Evolutionary conservation across 2,888 invertebrate species (phyloP).

Genomic region (Invenusta paracnida): DNA sequence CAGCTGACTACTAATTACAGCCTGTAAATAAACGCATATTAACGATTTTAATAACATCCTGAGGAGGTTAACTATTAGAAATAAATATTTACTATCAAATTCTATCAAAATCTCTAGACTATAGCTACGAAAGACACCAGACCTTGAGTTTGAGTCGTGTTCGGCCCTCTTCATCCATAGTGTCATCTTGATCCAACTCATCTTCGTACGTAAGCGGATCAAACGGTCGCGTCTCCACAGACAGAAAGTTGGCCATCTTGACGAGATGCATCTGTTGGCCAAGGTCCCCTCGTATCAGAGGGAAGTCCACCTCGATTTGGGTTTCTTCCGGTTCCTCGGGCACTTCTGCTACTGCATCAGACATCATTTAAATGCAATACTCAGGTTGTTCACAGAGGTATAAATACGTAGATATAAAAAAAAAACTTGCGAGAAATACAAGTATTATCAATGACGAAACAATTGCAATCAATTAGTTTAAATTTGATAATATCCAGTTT

Average conservation of each 20-base stretch:
- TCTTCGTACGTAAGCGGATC: slow-evolving; percentile 91
- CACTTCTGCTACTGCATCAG: background rate
- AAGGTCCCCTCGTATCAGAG: slow-evolving; percentile 83
- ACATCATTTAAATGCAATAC: too few species aligned
- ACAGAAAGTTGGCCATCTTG: slow-evolving; percentile 93
- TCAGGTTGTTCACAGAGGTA: background rate
- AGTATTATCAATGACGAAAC: too few species aligned
- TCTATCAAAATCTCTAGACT: background rate
- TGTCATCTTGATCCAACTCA: slow-evolving; percentile 96
- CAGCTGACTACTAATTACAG: too few species aligned
- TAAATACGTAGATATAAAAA: background rate
- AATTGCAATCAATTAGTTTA: too few species aligned
- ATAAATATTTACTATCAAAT: background rate
- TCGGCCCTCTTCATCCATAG: slow-evolving; percentile 91
- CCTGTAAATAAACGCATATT: too few species aligned
- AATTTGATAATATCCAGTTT: too few species aligned
- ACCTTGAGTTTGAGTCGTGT: slow-evolving; percentile 67
- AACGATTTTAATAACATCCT: too few species aligned
- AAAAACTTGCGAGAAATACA: too few species aligned
- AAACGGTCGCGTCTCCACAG: slow-evolving; percentile 92
- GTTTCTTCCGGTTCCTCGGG: slow-evolving; percentile 73
- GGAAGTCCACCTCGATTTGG: slow-evolving; percentile 90
- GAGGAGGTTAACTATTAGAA: background rate
- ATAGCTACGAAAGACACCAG: too few species aligned
- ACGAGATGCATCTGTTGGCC: slow-evolving; percentile 83